Conservation (phyloP, 2,797 vertebrate species). For the Chelonia mydas region DNA sequence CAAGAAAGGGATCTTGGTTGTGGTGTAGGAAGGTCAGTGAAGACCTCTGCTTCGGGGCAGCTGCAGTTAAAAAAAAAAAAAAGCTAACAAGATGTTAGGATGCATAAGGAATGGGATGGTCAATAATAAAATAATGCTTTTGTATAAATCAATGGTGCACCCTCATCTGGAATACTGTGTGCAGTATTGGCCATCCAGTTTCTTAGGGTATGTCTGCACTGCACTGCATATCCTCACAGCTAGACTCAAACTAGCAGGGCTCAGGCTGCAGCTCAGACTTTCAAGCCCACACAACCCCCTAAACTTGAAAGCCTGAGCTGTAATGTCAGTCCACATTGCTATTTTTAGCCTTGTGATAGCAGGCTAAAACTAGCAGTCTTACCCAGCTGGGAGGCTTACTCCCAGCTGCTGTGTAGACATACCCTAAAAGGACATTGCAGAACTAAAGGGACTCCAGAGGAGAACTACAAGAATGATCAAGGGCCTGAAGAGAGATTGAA, state of each 20-base stretch:
- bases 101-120: background rate
- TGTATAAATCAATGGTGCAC: background rate
- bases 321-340: background rate
- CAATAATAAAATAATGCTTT: background rate
- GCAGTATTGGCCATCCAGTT: background rate
- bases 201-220: background rate
- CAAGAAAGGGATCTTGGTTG: background rate
- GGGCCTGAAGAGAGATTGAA: background rate
- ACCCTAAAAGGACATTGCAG: background rate
- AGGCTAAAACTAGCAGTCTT: background rate
- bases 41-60: background rate
- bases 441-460: background rate
- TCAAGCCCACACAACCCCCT: background rate
- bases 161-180: background rate
- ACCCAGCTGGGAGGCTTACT: background rate
- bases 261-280: background rate
- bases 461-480: background rate
- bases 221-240: background rate
- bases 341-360: background rate
- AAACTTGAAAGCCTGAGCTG: background rate
- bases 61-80: background rate
- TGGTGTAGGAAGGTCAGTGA: background rate
- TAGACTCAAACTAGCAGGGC: background rate
- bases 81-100: background rate
- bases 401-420: background rate